A percentile compares a stretch with the other conserved stretches of the same genome.
phyloP scores from a whole-genome alignment of 2,113 vertebrate species.

The Apus apus region DNA sequence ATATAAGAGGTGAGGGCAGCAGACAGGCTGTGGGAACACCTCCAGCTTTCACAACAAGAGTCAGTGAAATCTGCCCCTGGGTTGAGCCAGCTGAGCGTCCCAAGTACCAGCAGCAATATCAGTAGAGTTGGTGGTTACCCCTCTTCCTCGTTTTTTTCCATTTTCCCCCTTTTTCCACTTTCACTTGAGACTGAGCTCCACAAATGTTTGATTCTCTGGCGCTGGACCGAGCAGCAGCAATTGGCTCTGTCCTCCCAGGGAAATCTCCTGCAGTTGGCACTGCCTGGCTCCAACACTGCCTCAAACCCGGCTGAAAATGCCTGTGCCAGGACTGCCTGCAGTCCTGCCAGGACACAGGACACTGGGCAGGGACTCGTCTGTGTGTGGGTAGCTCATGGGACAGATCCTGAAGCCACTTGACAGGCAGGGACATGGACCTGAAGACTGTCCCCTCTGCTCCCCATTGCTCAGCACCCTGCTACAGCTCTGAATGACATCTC shows the following conservation, averaged over 20 bases:
- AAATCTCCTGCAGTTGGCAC: neutral
- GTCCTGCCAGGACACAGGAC: neutral
- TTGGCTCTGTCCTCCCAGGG: rapidly evolving
- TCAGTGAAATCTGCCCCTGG: neutral
- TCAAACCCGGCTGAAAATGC: neutral
- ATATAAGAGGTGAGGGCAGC: neutral
- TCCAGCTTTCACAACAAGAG: neutral
- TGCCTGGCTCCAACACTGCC: neutral
- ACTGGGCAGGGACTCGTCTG: neutral
- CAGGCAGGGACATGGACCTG: rapidly evolving
- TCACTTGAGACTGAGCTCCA: neutral
- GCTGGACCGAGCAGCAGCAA: neutral
- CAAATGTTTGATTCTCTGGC: neutral
- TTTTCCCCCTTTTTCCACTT: neutral
- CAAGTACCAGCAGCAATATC: neutral
- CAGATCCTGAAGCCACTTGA: rapidly evolving
- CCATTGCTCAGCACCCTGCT: neutral
- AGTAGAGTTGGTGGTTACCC: neutral
- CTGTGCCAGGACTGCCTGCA: neutral
- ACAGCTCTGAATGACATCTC: rapidly evolving
- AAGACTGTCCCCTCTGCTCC: neutral
- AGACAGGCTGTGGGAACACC: rapidly evolving
- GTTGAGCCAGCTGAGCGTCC: neutral
- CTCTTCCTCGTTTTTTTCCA: neutral
- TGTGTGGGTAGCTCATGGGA: neutral